phyloP scores from a whole-genome alignment of 2,797 vertebrate genomes.

The Halcyon smyrnensis region DNA sequence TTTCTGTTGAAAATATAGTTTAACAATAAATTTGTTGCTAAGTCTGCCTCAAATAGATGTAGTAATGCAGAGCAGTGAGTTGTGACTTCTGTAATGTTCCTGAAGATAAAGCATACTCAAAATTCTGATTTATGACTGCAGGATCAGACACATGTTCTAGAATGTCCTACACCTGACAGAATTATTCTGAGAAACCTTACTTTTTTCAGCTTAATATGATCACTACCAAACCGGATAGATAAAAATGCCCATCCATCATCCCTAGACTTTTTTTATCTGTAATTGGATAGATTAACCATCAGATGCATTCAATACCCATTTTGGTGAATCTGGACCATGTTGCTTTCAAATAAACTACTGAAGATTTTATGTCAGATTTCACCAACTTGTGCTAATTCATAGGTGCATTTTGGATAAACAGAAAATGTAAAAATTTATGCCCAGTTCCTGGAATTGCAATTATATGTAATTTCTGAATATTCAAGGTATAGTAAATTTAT shows the following conservation, averaged over 20 bases:
- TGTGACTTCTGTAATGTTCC: background rate
- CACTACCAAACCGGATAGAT: background rate
- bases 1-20: background rate
- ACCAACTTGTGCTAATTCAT: background rate
- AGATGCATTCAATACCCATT: background rate
- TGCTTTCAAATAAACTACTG: background rate
- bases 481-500: background rate
- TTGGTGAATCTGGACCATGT: background rate
- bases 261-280: background rate
- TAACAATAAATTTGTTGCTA: background rate
- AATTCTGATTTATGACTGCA: background rate
- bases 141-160: background rate
- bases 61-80: background rate
- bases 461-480: background rate
- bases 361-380: background rate
- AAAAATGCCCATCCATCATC: background rate
- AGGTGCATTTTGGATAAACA: background rate
- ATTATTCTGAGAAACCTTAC: conserved; percentile 3
- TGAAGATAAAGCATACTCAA: background rate
- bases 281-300: conserved; percentile 16
- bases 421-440: background rate
- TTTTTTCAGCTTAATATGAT: background rate
- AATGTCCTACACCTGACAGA: background rate
- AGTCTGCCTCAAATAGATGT: background rate
- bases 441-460: background rate